Evolutionary conservation across 2,797 vertebrate species (phyloP).

Genomic region (Xenops minutus): DNA sequence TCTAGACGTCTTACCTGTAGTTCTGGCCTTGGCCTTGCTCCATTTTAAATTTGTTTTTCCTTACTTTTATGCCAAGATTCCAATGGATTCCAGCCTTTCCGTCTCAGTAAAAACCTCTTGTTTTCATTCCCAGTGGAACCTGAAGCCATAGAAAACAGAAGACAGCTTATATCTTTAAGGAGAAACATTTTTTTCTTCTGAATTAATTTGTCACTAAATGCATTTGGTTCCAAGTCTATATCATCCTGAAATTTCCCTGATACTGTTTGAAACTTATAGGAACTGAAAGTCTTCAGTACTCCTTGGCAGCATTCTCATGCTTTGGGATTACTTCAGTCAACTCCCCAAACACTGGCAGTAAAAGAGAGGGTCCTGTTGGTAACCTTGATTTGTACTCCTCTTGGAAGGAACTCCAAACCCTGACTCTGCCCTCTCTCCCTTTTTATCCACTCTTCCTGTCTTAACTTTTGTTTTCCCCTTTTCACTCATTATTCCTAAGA

Average conservation of each 20-base stretch:
- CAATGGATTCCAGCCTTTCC: not conserved
- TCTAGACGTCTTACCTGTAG: not conserved
- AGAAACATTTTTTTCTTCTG: not conserved
- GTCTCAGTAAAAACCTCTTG: not conserved
- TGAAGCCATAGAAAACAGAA: not conserved
- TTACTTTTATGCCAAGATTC: slow-evolving; percentile 17
- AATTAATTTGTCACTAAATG: not conserved
- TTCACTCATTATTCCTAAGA: not conserved
- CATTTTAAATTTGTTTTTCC: not conserved
- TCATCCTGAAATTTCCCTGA: not conserved
- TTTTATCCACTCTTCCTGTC: not conserved
- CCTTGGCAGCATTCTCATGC: not conserved
- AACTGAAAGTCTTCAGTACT: not conserved
- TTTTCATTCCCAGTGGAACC: not conserved
- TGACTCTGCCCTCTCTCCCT: not conserved
- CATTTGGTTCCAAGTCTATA: not conserved
- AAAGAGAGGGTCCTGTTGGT: not conserved
- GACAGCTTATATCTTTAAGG: not conserved
- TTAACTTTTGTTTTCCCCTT: not conserved
- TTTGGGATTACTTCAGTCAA: not conserved
- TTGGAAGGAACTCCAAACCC: not conserved
- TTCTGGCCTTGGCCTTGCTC: not conserved
- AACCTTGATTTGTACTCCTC: not conserved
- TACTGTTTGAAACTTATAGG: not conserved
- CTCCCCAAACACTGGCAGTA: not conserved